These are phyloP conservation scores for Enteromius unitaeniatus DNA, from an alignment of 2,797 vertebrate genomes.

Conservation along the genomic window DNA sequence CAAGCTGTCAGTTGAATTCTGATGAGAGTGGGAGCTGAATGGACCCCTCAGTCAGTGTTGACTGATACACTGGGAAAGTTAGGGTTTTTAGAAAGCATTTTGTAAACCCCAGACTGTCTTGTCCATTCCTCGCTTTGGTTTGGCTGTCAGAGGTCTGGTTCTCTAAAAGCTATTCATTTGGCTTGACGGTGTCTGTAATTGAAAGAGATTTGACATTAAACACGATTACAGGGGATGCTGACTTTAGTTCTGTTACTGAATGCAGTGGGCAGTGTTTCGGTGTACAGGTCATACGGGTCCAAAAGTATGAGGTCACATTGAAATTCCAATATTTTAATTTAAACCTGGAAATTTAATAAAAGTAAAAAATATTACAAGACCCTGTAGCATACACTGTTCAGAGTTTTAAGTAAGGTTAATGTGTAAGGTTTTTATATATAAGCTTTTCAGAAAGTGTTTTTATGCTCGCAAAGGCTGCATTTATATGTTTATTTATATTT, in stretches of 20 bases:
- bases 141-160: not conserved
- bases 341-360: not conserved
- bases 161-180: not conserved
- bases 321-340: not conserved
- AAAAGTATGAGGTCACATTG: not conserved
- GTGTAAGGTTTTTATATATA: not conserved
- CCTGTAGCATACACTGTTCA: not conserved
- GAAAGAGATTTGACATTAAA: constrained; percentile 4
- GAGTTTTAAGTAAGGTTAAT: not conserved
- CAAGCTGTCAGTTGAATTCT: constrained; percentile 30
- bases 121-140: constrained; percentile 2
- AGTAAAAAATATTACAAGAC: not conserved
- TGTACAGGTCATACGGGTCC: not conserved
- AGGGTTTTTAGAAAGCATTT: not conserved
- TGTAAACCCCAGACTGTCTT: not conserved
- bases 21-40: constrained; percentile 17
- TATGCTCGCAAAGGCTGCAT: not conserved
- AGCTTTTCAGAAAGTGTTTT: not conserved
- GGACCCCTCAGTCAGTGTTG: not conserved
- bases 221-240: not conserved
- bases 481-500: not conserved
- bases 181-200: not conserved
- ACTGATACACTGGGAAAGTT: not conserved
- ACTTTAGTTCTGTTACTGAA: not conserved
- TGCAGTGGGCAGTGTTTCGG: not conserved